Evolutionary conservation across 2,797 vertebrate species (phyloP).

Genomic region (Nannoperca obscura): DNA sequence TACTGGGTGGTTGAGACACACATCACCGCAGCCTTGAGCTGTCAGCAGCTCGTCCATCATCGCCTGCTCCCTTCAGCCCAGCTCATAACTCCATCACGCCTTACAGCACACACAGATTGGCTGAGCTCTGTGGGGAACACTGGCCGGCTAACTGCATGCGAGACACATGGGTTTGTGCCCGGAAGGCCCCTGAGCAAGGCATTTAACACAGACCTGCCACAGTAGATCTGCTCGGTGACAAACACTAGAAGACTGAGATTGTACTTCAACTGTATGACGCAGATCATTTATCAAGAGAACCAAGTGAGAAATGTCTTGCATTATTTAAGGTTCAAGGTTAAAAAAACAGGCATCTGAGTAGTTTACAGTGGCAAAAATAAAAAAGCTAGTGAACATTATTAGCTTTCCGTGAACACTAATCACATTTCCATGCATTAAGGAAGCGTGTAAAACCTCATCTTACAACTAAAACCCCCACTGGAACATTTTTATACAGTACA

Average conservation of each 20-base stretch:
- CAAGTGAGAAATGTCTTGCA: not conserved
- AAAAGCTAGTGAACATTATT: conserved; percentile 12
- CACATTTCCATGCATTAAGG: conserved; percentile 19
- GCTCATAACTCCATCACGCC: conserved; percentile 74
- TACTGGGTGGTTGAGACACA: conserved; percentile 60
- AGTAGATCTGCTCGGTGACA: not conserved
- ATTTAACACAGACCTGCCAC: not conserved
- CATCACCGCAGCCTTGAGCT: conserved; percentile 67
- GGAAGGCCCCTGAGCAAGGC: conserved; percentile 53
- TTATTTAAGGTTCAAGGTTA: conserved; percentile 1
- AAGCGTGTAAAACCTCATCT: conserved; percentile 22
- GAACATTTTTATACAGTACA: conserved; percentile 14
- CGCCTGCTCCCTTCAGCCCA: conserved; percentile 43
- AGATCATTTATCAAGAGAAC: not conserved
- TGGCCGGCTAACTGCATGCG: conserved; percentile 28
- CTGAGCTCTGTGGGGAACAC: conserved; percentile 50
- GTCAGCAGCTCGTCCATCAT: conserved; percentile 73
- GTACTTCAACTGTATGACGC: not conserved
- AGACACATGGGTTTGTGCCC: conserved; percentile 20
- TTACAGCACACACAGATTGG: conserved; percentile 75
- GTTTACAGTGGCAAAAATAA: conserved; percentile 9
- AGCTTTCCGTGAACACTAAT: conserved; percentile 13
- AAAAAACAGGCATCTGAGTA: not conserved
- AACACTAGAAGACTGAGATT: not conserved
- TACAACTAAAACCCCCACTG: not conserved